Evolutionary conservation across 2,797 vertebrate species (phyloP).

Genomic region (Carduelis carduelis): DNA sequence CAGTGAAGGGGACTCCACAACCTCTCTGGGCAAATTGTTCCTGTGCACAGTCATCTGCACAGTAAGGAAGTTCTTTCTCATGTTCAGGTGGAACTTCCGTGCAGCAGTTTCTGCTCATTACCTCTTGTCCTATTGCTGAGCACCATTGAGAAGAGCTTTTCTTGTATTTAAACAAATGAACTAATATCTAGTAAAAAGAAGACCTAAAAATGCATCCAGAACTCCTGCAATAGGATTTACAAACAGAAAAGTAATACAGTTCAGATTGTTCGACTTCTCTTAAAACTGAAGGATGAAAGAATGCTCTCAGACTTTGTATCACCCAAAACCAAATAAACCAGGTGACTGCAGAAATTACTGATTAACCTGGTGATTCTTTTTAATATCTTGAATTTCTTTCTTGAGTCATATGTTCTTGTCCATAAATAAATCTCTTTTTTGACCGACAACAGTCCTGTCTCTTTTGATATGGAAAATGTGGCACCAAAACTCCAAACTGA

Average conservation of each 20-base stretch:
- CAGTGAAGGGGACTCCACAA: not conserved
- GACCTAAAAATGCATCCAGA: not conserved
- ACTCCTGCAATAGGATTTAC: not conserved
- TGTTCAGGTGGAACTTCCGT: not conserved
- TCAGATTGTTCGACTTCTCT: not conserved
- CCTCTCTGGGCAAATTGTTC: not conserved
- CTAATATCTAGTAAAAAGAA: not conserved
- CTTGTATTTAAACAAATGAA: not conserved
- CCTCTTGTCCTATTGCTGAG: not conserved
- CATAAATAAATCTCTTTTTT: not conserved
- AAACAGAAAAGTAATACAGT: not conserved
- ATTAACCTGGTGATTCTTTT: not conserved
- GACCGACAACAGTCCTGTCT: not conserved
- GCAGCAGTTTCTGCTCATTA: fast-evolving
- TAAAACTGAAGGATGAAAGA: not conserved
- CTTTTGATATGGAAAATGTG: not conserved
- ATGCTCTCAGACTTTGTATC: not conserved
- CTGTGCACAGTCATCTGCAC: too few relatives aligned
- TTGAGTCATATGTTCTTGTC: not conserved
- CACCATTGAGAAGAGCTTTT: not conserved
- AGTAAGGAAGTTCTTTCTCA: not conserved
- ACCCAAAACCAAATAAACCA: not conserved
- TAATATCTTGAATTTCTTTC: not conserved
- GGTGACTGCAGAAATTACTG: not conserved
- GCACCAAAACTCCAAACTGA: not conserved